phyloP scores from a whole-genome alignment of 1,140 invertebrate genomes.

The Delia radicum region DNA sequence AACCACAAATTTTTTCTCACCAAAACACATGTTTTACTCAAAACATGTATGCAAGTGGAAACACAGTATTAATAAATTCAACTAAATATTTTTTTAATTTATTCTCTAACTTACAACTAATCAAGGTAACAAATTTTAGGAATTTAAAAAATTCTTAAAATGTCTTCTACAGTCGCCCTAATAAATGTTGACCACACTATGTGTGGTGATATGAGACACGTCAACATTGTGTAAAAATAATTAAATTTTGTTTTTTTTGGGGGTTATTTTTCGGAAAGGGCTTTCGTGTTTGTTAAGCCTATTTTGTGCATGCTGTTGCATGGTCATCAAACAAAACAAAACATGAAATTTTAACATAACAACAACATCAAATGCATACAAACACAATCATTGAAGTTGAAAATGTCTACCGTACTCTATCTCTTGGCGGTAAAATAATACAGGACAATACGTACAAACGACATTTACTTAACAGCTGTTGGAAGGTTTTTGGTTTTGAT shows the following conservation, averaged over 20 bases:
- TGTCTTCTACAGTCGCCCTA: neutral
- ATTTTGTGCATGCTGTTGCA: slow-evolving; percentile 21
- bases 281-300: slow-evolving; percentile 20
- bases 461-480: slow-evolving; percentile 9
- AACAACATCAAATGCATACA: neutral
- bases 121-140: neutral
- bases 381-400: neutral
- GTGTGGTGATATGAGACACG: slow-evolving; percentile 1
- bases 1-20: too few species aligned
- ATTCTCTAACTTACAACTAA: too few species aligned
- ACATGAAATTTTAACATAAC: slow-evolving; percentile 18
- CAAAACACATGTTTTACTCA: too few species aligned
- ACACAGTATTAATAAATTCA: neutral
- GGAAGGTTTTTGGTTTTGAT: neutral
- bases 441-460: neutral
- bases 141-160: neutral
- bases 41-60: too few species aligned
- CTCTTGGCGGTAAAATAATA: neutral
- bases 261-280: neutral
- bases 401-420: neutral
- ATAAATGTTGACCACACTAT: neutral
- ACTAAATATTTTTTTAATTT: neutral
- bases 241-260: slow-evolving; percentile 12
- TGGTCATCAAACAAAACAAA: slow-evolving; percentile 1
- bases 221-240: slow-evolving; percentile 20